A percentile compares a stretch with the other conserved stretches of the same genome.
These are phyloP conservation scores for Platysternon megacephalum DNA, from an alignment of 2,113 vertebrate genomes.

Conservation along the genomic window DNA sequence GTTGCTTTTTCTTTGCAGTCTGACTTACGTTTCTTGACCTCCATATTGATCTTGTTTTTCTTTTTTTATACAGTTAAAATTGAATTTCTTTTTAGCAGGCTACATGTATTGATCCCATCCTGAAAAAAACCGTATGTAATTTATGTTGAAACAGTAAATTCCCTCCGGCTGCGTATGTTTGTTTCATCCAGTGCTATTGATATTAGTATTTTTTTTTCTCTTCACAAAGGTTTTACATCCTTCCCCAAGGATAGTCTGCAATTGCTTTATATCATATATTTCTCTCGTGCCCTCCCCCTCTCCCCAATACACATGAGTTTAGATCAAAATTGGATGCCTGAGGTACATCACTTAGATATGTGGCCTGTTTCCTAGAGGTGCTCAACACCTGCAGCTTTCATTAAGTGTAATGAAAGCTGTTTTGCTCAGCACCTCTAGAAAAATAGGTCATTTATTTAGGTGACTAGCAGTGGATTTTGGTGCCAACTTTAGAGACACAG, in stretches of 20 bases:
- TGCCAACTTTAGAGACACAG: not conserved
- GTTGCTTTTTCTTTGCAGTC: not conserved
- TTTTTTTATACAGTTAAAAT: conserved; percentile 24
- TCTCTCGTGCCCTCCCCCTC: not conserved
- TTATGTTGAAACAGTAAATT: conserved; percentile 7
- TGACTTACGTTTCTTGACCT: not conserved
- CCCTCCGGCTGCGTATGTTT: not conserved
- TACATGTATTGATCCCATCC: conserved; percentile 4
- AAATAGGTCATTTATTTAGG: not conserved
- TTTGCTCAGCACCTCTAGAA: not conserved
- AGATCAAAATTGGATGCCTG: not conserved
- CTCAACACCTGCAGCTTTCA: not conserved
- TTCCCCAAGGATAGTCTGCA: not conserved
- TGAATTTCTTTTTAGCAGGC: conserved; percentile 10
- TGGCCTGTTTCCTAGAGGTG: not conserved
- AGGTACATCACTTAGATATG: not conserved
- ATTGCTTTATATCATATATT: not conserved
- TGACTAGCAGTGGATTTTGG: not conserved
- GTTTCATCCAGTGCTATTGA: not conserved
- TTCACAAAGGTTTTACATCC: not conserved
- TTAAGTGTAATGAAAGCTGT: not conserved
- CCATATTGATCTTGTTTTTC: not conserved
- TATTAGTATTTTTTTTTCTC: conserved; percentile 31
- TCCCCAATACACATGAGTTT: not conserved
- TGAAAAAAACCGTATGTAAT: not conserved